Conservation (phyloP, 2,888 invertebrate genomes). For the Tipula lateralis region DNA sequence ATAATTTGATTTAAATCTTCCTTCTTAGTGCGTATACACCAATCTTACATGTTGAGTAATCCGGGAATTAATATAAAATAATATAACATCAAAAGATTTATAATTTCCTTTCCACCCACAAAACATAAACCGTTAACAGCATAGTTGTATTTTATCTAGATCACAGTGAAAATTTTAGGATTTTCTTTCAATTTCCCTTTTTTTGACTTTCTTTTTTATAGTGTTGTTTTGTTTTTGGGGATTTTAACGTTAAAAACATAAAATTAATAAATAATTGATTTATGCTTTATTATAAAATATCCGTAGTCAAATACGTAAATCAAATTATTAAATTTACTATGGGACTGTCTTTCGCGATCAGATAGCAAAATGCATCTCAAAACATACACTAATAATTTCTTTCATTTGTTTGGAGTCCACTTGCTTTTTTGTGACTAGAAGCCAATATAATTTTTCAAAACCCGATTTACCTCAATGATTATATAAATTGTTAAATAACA, state of each 20-base stretch:
- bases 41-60: neutral
- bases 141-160: neutral
- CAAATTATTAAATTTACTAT: neutral
- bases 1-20: neutral
- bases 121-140: neutral
- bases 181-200: neutral
- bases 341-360: neutral
- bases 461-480: no score
- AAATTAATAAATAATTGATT: constrained; percentile 11
- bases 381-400: neutral
- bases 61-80: neutral
- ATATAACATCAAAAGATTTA: neutral
- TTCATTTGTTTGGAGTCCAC: no score
- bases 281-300: neutral
- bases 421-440: no score
- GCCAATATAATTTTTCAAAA: no score
- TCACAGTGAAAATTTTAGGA: neutral
- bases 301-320: neutral
- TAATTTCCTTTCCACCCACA: constrained; percentile 19
- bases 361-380: neutral
- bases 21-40: neutral
- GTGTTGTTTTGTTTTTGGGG: neutral
- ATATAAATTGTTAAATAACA: no score
- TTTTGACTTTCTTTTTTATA: neutral
- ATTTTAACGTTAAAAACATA: neutral